These are phyloP conservation scores for Brachyopa scutellaris DNA, from an alignment of 2,888 invertebrate genomes.

Conservation along the genomic window DNA sequence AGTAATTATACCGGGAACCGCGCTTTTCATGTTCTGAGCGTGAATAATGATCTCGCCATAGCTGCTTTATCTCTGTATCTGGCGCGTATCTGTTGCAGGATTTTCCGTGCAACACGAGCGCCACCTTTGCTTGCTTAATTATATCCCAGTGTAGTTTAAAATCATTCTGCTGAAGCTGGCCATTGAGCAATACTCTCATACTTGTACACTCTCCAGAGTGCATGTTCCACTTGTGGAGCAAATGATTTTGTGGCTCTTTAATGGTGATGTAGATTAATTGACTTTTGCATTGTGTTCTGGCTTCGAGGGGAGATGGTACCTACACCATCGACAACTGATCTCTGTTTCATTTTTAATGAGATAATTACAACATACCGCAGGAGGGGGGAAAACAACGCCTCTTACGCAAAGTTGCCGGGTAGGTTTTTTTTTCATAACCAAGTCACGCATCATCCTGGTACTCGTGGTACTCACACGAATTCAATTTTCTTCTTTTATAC, in stretches of 20 bases:
- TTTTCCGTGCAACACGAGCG: slow-evolving; percentile 43
- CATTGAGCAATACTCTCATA: slow-evolving; percentile 8
- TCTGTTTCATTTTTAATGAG: slow-evolving; percentile 57
- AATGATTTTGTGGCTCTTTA: slow-evolving; percentile 62
- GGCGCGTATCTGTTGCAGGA: slow-evolving; percentile 11
- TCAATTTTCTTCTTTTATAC: slow-evolving; percentile 54
- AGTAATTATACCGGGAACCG: slow-evolving; percentile 44
- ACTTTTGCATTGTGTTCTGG: slow-evolving; percentile 31
- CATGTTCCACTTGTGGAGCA: slow-evolving; percentile 33
- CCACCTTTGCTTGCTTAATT: slow-evolving; percentile 64
- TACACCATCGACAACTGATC: background rate
- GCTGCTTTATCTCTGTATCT: slow-evolving; percentile 29
- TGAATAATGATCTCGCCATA: slow-evolving; percentile 59
- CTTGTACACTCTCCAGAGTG: background rate
- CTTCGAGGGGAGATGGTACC: slow-evolving; percentile 2
- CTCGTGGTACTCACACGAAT: slow-evolving; percentile 24
- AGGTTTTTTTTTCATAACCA: background rate
- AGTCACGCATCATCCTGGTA: background rate
- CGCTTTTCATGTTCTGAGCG: slow-evolving; percentile 37
- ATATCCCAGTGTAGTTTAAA: slow-evolving; percentile 45
- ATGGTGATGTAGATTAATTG: slow-evolving; percentile 67
- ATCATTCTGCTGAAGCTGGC: slow-evolving; percentile 36
- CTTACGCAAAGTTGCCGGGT: slow-evolving; percentile 1
- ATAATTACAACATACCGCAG: slow-evolving; percentile 41
- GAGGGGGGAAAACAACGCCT: background rate